Evolutionary conservation across 1,140 invertebrate species (phyloP).

Genomic region (Pogonomyrmex barbatus): DNA sequence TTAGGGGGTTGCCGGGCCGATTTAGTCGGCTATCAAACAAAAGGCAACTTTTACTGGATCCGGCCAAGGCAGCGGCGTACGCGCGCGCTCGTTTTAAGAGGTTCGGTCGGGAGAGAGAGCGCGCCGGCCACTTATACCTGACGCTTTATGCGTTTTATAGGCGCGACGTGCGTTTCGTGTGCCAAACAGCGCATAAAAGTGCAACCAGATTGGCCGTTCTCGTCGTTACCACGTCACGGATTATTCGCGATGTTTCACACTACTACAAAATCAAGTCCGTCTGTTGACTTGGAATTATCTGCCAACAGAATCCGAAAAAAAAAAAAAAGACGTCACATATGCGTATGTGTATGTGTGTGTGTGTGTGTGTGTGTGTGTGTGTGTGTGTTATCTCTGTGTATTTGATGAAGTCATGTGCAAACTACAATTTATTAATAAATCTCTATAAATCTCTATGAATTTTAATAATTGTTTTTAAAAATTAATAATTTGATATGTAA

Average conservation of each 20-base stretch:
- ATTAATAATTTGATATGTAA: not conserved
- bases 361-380: not conserved
- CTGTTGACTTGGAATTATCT: constrained; percentile 54
- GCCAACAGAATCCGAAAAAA: constrained; percentile 12
- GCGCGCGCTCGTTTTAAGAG: constrained; percentile 78
- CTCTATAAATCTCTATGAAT: not conserved
- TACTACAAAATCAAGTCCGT: constrained; percentile 57
- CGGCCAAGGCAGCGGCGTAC: constrained; percentile 70
- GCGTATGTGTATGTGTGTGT: not conserved
- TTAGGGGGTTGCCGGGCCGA: constrained; percentile 86
- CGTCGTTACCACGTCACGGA: constrained; percentile 73
- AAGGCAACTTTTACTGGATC: constrained; percentile 86
- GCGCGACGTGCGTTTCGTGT: constrained; percentile 80
- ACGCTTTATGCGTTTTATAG: constrained; percentile 83
- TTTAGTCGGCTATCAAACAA: constrained; percentile 86
- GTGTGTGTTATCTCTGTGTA: constrained; percentile 7
- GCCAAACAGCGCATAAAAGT: constrained; percentile 78
- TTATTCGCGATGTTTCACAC: constrained; percentile 74
- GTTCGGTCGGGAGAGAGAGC: constrained; percentile 78
- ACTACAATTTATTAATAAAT: constrained; percentile 2
- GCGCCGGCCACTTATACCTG: constrained; percentile 75
- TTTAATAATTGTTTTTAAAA: not conserved
- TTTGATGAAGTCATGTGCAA: not conserved
- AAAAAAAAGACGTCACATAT: not conserved
- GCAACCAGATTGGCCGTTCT: constrained; percentile 71